phyloP scores from a whole-genome alignment of 1,140 invertebrate genomes.

The Theocolax elegans region DNA sequence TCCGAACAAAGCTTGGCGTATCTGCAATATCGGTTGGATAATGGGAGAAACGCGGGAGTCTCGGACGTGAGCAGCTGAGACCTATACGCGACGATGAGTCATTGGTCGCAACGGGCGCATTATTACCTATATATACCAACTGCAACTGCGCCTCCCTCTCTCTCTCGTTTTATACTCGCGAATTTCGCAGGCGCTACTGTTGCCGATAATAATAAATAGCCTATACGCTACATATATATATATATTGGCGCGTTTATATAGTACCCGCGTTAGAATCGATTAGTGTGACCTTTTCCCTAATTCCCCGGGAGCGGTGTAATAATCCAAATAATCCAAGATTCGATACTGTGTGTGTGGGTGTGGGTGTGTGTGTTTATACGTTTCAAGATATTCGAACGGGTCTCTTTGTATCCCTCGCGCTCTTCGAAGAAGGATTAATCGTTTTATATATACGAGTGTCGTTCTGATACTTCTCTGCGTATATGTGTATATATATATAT shows the following conservation, averaged over 20 bases:
- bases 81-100: conserved; percentile 54
- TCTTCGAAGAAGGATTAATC: conserved; percentile 29
- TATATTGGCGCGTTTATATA: too few species aligned
- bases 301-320: not conserved
- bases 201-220: conserved; percentile 55
- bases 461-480: too few species aligned
- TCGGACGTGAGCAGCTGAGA: conserved; percentile 55
- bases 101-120: conserved; percentile 57
- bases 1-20: conserved; percentile 1
- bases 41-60: conserved; percentile 54
- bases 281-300: too few species aligned
- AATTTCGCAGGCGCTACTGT: conserved; percentile 52
- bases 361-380: too few species aligned
- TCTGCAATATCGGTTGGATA: conserved; percentile 52
- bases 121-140: conserved; percentile 48
- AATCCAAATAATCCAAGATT: conserved; percentile 34
- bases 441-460: too few species aligned
- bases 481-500: too few species aligned
- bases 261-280: too few species aligned
- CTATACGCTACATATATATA: not conserved
- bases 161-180: conserved; percentile 41
- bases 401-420: not conserved
- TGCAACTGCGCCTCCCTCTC: conserved; percentile 49
- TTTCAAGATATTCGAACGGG: conserved; percentile 25
- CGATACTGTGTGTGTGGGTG: too few species aligned